Evolutionary conservation across 2,888 invertebrate genomes (phyloP), one percentile per base, ranked within the genome.

Genomic region (Sturmia bella): DNA sequence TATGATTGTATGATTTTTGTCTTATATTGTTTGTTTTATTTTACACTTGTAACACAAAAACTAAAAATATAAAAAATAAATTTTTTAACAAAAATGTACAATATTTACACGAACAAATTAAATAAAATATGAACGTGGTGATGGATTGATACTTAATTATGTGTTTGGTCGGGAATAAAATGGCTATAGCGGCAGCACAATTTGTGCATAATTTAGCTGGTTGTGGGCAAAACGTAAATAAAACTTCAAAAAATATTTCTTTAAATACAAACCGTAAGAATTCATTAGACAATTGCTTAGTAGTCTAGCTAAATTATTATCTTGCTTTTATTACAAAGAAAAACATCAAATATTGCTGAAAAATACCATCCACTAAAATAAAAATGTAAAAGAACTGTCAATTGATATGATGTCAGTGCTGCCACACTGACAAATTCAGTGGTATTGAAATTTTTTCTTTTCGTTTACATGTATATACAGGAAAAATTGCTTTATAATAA

Each of bases 41-140:
- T 78, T 75, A 82, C 82, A 82, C 82, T 75, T 82, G 78, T 78
- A 78, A 82, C 82, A 82, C 82, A 82, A 78, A 82, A 82, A 82
- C 78, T 82, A 82, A 82, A 82, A 82, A 82, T 82, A 82, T 52
- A 82, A 78, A 82, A 78, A 78, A 61, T 54, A 27, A 78, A 66
- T 41, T 69, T 21, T 74, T 76, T 57, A 64, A 77, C 57, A 74
- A 78, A 72, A 82, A 64, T 78, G 57, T 37, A 77, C 69, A 82
- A 52, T 78, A 74, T 82, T 70, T 78, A 82, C 78, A 78, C 39
- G 41, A 69, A 77, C 43, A 27, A 56, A 72, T 32, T 27, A 27
- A 32, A 32, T 32, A 45, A 66, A 73, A 52, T 19, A 57, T 66
- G 54, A 77, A 32, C 66, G 39, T 72, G 59, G 54, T 69, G 63